Evolutionary conservation across 2,888 invertebrate species (phyloP).

Genomic region (Tolmerus cingulatus): DNA sequence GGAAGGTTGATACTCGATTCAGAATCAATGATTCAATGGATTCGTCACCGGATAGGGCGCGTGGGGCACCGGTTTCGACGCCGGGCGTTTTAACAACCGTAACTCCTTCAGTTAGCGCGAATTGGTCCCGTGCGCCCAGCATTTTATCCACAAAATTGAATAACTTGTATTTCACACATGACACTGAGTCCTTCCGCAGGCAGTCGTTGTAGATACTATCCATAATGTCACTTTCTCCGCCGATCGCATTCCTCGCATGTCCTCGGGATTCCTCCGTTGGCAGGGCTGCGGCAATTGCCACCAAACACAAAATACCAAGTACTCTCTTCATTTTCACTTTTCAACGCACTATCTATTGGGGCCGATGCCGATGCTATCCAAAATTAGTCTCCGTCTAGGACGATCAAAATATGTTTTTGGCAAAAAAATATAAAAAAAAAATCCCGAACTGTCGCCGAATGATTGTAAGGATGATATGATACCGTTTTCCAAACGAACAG

Average conservation of each 20-base stretch:
- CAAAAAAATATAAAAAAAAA: slow-evolving; percentile 25
- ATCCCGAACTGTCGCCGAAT: slow-evolving; percentile 60
- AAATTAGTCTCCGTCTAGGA: not conserved
- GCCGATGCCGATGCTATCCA: slow-evolving; percentile 2
- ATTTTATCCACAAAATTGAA: slow-evolving; percentile 88
- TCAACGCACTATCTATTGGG: not conserved
- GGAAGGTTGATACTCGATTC: slow-evolving; percentile 76
- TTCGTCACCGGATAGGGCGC: slow-evolving; percentile 73
- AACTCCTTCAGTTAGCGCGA: slow-evolving; percentile 82
- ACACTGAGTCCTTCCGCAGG: slow-evolving; percentile 81
- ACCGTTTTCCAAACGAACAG: slow-evolving; percentile 63
- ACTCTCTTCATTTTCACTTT: slow-evolving; percentile 63
- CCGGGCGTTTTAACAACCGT: slow-evolving; percentile 80
- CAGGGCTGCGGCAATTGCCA: slow-evolving; percentile 71
- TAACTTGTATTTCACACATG: slow-evolving; percentile 86
- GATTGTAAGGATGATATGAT: slow-evolving; percentile 65
- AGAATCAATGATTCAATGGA: slow-evolving; percentile 72
- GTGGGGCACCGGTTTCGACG: slow-evolving; percentile 77
- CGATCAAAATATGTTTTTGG: not conserved
- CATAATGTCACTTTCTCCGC: slow-evolving; percentile 78
- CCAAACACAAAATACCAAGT: slow-evolving; percentile 66
- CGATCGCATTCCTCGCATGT: slow-evolving; percentile 68
- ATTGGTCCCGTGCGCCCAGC: slow-evolving; percentile 80
- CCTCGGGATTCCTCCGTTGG: slow-evolving; percentile 75
- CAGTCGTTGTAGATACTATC: slow-evolving; percentile 80